Evolutionary conservation across 2,113 vertebrate species (phyloP).

Genomic region (Manacus vitellinus): DNA sequence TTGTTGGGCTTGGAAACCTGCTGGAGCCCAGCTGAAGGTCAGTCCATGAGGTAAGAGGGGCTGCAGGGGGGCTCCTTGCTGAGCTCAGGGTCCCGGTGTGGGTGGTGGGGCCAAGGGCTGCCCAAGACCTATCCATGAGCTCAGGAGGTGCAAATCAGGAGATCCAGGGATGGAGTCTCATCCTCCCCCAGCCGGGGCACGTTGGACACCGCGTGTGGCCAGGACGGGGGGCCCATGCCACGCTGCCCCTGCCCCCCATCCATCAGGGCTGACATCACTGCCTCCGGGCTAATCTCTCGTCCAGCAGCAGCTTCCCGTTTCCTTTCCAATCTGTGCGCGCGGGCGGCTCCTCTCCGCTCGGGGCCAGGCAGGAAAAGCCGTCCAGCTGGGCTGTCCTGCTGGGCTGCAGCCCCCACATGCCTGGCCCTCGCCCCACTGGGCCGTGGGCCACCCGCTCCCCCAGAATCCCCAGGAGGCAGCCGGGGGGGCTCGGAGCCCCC

Average conservation of each 20-base stretch:
- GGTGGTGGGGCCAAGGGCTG: not conserved
- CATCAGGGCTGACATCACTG: not conserved
- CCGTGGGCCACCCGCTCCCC: not conserved
- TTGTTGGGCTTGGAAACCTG: not conserved
- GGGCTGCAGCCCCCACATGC: not conserved
- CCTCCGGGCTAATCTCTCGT: slow-evolving; percentile 42
- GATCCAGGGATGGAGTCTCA: not conserved
- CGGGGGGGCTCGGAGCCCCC: accelerated
- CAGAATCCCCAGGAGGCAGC: not conserved
- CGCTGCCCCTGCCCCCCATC: not conserved
- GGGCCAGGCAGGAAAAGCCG: slow-evolving; percentile 51
- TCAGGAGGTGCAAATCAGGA: not conserved
- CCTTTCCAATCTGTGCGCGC: slow-evolving; percentile 41
- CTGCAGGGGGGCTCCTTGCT: not conserved
- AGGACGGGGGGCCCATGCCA: not conserved
- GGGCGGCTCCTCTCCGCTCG: not conserved
- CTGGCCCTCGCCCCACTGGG: not conserved
- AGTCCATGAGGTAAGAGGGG: not conserved
- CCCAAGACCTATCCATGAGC: not conserved
- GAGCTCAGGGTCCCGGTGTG: not conserved
- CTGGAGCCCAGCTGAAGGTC: not conserved
- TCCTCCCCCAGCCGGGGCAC: accelerated
- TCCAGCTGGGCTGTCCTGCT: not conserved
- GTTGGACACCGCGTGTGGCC: not conserved
- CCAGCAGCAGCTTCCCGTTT: slow-evolving; percentile 70